Conservation (phyloP, 2,113 vertebrate genomes). For the Plectropomus leopardus region DNA sequence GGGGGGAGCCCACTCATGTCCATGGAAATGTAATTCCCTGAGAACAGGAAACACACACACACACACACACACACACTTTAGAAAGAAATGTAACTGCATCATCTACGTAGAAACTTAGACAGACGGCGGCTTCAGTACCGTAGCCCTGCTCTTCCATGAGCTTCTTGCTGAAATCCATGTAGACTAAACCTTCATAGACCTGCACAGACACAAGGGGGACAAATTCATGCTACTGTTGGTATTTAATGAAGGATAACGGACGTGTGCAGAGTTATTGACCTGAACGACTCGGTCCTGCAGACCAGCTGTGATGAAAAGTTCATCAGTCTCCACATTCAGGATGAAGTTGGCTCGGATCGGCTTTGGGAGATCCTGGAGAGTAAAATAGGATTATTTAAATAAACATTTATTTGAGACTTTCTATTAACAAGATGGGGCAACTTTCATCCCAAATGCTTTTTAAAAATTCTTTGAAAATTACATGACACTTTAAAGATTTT, state of each 20-base stretch:
- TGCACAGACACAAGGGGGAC: conserved; percentile 50
- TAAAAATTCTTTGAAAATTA: not conserved
- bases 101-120: not conserved
- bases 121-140: conserved; percentile 71
- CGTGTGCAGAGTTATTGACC: conserved; percentile 62
- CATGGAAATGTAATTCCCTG: conserved; percentile 84
- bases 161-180: conserved; percentile 88
- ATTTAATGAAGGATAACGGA: not conserved
- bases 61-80: not conserved
- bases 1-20: conserved; percentile 80
- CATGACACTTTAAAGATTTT: too few relatives aligned
- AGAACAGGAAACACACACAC: not conserved
- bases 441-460: not conserved
- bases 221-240: not conserved
- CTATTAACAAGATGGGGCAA: not conserved
- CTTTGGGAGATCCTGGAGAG: conserved; percentile 85
- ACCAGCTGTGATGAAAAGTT: conserved; percentile 89
- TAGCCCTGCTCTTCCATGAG: conserved; percentile 86
- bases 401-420: not conserved
- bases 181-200: conserved; percentile 89
- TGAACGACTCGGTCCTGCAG: conserved; percentile 89
- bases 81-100: not conserved
- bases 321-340: conserved; percentile 88
- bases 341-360: conserved; percentile 87
- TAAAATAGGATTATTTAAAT: not conserved